A percentile compares a stretch with the other conserved stretches of the same genome.
phyloP scores from a whole-genome alignment of 1,140 invertebrate species.

The Polypedilum pembai region DNA sequence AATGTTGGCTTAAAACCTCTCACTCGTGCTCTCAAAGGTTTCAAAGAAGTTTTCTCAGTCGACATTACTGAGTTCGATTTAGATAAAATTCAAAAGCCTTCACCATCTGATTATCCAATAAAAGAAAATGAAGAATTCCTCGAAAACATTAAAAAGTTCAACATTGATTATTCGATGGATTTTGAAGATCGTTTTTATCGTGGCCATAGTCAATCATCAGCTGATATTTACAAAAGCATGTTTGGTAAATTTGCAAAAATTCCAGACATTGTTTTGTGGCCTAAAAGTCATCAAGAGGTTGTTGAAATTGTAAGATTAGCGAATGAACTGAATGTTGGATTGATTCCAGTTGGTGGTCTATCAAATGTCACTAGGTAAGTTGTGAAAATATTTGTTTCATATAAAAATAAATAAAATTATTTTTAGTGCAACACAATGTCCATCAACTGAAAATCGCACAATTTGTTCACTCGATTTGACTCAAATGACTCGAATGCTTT shows the following conservation, averaged over 20 bases:
- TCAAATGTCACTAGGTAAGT: slow-evolving; percentile 94
- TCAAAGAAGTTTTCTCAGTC: too few relatives aligned
- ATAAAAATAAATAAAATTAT: too few relatives aligned
- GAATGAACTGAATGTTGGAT: slow-evolving; percentile 39
- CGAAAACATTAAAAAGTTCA: too few relatives aligned
- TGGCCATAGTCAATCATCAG: slow-evolving; percentile 61
- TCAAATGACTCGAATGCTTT: slow-evolving; percentile 56
- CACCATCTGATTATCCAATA: too few relatives aligned
- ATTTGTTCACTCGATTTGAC: slow-evolving; percentile 70
- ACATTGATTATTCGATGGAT: not conserved
- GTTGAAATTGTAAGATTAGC: slow-evolving; percentile 54
- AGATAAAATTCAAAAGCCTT: too few relatives aligned
- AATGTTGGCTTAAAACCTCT: too few relatives aligned
- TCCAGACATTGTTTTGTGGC: slow-evolving; percentile 63
- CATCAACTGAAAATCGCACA: slow-evolving; percentile 65
- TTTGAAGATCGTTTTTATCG: slow-evolving; percentile 51
- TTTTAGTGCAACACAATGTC: slow-evolving; percentile 84
- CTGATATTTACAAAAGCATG: slow-evolving; percentile 56
- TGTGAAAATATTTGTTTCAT: too few relatives aligned
- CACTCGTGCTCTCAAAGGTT: too few relatives aligned
- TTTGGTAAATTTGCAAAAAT: slow-evolving; percentile 51
- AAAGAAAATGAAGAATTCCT: too few relatives aligned
- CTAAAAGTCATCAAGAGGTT: slow-evolving; percentile 52
- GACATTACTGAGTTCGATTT: too few relatives aligned
- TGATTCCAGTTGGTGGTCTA: slow-evolving; percentile 59